Base-by-base conservation (phyloP, 2,888 invertebrate genomes). In the Ferrisia virgata region DNA sequence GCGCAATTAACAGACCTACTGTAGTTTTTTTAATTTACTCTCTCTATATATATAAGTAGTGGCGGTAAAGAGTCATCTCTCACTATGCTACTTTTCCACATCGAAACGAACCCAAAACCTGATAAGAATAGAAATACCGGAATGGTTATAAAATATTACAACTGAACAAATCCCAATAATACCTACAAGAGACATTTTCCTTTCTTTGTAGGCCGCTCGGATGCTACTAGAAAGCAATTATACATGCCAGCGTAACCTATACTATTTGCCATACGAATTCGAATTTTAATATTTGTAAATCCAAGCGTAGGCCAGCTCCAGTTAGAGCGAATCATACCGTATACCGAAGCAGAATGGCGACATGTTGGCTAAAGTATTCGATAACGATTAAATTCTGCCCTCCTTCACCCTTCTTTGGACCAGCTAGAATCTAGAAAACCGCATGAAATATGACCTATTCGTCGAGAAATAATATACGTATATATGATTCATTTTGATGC, bases 1-100 rank as follows among this genome's bases (percentile, higher is more conserved):
- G 36, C 33, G 72, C 72, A 76, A 76, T 76, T 76, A 76, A 69
- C 18, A 76, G 72, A 76, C 72, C 72, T 76, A 76, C 72, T 76
- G 72, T 36, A 76, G 72, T 76, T 76, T 76, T n/a, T 53, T 22
- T 76, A 36, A 76, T 76, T 76, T 76, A 76, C 72, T 76, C 36
- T 8, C 36, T 5, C 18, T n/a, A n/a, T n/a, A n/a, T n/a, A n/a
- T n/a, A n/a, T n/a, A 47, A 64, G 28, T 3, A 15, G 69, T 28
- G 47, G 47, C 53, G 8, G 2, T 6, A 8, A 22, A 22, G 22
- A 22, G 22, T 4, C 47, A 47, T n/a, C 47, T 15, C n/a, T n/a
- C n/a, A n/a, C n/a, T n/a, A n/a, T n/a, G n/a, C n/a, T n/a, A n/a
- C n/a, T n/a, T n/a, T n/a, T n/a, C n/a, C n/a, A n/a, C 43, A 6